These are phyloP conservation scores for Acrocephalus scirpaceus DNA, from an alignment of 2,797 vertebrate genomes.

Conservation along the genomic window DNA sequence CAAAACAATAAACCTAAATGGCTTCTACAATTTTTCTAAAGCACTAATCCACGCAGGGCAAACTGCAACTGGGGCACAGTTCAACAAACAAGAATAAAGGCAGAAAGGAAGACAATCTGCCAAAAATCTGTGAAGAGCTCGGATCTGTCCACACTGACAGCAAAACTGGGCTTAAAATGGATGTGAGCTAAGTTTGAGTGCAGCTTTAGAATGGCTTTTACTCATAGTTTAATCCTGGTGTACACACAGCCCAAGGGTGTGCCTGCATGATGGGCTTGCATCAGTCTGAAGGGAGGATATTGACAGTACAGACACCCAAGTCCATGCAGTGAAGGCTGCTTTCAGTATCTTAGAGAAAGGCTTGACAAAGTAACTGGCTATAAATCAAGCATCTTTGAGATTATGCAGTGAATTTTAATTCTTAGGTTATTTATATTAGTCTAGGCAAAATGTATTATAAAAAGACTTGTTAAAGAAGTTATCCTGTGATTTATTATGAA, in stretches of 20 bases:
- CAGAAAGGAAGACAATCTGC: not conserved
- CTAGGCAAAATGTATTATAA: not conserved
- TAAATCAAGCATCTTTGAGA: not conserved
- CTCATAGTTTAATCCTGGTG: not conserved
- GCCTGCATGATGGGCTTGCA: not conserved
- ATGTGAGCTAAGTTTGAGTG: not conserved
- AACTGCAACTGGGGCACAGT: not conserved
- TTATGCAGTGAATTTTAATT: not conserved
- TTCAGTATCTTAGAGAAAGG: not conserved
- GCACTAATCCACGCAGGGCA: not conserved
- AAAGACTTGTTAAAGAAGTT: not conserved
- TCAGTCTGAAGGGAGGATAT: not conserved
- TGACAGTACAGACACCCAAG: not conserved
- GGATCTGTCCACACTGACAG: not conserved
- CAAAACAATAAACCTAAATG: not conserved
- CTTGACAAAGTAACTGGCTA: not conserved
- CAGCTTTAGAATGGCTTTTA: constrained; percentile 1
- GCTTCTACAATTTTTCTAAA: not conserved
- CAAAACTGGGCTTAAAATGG: not conserved
- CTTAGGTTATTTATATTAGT: not conserved
- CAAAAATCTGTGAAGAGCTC: not conserved
- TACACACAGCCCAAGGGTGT: not conserved
- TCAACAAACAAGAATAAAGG: not conserved
- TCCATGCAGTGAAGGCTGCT: not conserved
- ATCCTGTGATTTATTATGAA: not conserved